Conservation (phyloP, 2,797 vertebrate genomes). For the Oceanodroma leucorhoa region DNA sequence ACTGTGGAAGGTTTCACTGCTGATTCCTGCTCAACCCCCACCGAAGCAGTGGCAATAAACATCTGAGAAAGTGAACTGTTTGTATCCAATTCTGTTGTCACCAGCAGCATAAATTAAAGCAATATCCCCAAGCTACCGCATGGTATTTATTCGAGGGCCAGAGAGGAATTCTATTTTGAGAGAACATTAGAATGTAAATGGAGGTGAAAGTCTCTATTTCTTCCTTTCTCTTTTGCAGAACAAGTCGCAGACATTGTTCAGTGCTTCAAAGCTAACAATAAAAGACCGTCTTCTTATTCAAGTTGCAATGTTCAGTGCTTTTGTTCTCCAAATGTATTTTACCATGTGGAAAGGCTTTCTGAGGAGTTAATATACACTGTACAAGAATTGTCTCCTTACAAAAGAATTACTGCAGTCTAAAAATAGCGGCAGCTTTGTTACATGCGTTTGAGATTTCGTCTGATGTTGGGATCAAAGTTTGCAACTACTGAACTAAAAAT, state of each 20-base stretch:
- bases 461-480: slow-evolving; percentile 16
- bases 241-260: slow-evolving; percentile 26
- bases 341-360: slow-evolving; percentile 42
- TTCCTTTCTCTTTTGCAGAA: slow-evolving; percentile 38
- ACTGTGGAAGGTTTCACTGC: neutral
- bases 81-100: neutral
- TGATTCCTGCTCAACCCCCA: neutral
- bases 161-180: slow-evolving; percentile 51
- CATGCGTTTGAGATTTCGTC: neutral
- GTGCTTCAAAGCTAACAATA: slow-evolving; percentile 42
- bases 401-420: slow-evolving; percentile 30
- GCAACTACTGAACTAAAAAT: neutral
- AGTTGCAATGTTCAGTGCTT: slow-evolving; percentile 14
- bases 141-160: neutral
- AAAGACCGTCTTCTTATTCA: slow-evolving; percentile 36
- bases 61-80: neutral
- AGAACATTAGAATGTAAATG: slow-evolving; percentile 66
- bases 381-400: slow-evolving; percentile 4
- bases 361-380: slow-evolving; percentile 50
- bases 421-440: neutral
- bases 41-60: neutral
- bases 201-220: slow-evolving; percentile 27
- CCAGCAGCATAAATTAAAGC: slow-evolving; percentile 37
- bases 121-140: slow-evolving; percentile 14
- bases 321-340: slow-evolving; percentile 65